Evolutionary conservation across 2,797 vertebrate species (phyloP).

Genomic region (Syngnathus acus): DNA sequence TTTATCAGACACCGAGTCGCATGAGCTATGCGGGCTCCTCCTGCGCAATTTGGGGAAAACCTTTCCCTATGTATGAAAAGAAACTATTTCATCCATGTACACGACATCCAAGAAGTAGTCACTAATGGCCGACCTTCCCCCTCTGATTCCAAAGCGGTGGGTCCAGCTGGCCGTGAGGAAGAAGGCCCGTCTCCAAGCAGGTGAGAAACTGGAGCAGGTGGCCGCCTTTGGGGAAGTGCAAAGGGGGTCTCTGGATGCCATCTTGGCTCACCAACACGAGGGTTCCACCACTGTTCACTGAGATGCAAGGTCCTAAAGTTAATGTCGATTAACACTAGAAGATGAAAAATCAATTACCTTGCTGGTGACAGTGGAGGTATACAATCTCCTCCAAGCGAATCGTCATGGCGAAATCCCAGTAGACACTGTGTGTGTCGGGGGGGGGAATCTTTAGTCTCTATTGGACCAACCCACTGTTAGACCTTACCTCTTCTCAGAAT

Average conservation of each 20-base stretch:
- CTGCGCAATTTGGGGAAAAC: slow-evolving; percentile 92
- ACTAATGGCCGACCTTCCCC: slow-evolving; percentile 78
- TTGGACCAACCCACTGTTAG: background rate
- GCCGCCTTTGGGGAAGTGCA: slow-evolving; percentile 89
- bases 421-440: slow-evolving; percentile 70
- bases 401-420: slow-evolving; percentile 98
- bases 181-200: slow-evolving; percentile 92
- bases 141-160: slow-evolving; percentile 96
- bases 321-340: background rate
- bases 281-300: slow-evolving; percentile 94
- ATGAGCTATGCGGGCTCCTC: slow-evolving; percentile 85
- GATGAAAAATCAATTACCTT: slow-evolving; percentile 66
- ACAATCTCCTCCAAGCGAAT: slow-evolving; percentile 96
- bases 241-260: slow-evolving; percentile 92
- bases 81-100: background rate
- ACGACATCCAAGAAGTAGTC: background rate
- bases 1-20: slow-evolving; percentile 88
- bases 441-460: background rate
- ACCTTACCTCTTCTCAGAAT: slow-evolving; percentile 87
- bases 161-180: slow-evolving; percentile 93
- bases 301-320: background rate
- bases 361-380: slow-evolving; percentile 96
- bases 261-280: slow-evolving; percentile 97
- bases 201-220: slow-evolving; percentile 96
- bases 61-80: slow-evolving; percentile 77